phyloP scores from a whole-genome alignment of 2,888 invertebrate species.

The Caradrina clavipalpis region DNA sequence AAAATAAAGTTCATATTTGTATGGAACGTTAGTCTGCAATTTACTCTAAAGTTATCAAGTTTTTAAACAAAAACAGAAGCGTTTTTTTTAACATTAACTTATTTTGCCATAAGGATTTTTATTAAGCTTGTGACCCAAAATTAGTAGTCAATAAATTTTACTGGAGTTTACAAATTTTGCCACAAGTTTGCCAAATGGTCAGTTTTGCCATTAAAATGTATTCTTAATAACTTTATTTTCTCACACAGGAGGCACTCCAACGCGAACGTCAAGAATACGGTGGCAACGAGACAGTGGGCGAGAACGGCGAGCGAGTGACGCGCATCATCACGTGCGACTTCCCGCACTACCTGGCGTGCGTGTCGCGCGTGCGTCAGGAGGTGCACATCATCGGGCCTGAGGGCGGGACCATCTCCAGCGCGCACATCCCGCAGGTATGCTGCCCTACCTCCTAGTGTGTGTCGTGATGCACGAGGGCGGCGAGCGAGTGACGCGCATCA shows the following conservation, averaged over 20 bases:
- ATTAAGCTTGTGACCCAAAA: too few species aligned
- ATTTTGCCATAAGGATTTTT: too few species aligned
- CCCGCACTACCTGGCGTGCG: conserved; percentile 99
- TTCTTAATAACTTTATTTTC: not conserved
- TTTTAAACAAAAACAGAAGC: too few species aligned
- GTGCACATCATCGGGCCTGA: conserved; percentile 99
- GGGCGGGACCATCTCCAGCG: conserved; percentile 98
- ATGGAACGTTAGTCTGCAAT: too few species aligned
- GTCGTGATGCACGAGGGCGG: too few species aligned
- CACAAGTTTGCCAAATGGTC: too few species aligned
- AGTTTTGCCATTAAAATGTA: not conserved
- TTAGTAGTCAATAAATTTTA: too few species aligned
- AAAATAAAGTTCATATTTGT: too few species aligned
- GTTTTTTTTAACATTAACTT: too few species aligned
- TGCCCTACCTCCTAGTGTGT: too few species aligned
- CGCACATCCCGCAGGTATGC: conserved; percentile 94
- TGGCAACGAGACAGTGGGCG: conserved; percentile 80
- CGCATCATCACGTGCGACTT: conserved; percentile 99
- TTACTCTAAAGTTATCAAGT: too few species aligned
- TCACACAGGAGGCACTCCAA: conserved; percentile 94
- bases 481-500: conserved; percentile 97
- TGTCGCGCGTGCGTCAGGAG: conserved; percentile 98
- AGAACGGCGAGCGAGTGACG: conserved; percentile 96
- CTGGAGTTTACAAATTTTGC: too few species aligned
- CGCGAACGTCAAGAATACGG: conserved; percentile 97